These are phyloP conservation scores for Helleia helle DNA, from an alignment of 2,888 invertebrate genomes.

Conservation along the genomic window DNA sequence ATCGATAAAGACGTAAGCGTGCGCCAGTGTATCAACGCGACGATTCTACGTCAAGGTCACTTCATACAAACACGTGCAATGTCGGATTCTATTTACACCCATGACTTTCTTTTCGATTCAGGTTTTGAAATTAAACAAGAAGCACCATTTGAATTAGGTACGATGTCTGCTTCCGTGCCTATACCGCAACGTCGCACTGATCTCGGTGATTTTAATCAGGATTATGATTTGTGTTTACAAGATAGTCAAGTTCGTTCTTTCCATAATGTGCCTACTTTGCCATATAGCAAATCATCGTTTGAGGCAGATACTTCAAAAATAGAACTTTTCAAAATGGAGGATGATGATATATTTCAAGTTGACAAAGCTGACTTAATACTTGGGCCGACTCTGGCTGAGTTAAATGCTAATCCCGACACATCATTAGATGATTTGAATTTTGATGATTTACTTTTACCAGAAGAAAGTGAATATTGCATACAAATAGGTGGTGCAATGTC, in stretches of 20 bases:
- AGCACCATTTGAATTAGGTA: conserved; percentile 58
- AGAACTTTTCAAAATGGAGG: conserved; percentile 85
- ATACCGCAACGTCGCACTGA: conserved; percentile 73
- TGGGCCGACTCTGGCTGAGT: conserved; percentile 87
- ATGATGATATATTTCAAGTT: conserved; percentile 91
- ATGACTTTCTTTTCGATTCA: conserved; percentile 77
- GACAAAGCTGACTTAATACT: conserved; percentile 90
- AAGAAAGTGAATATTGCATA: conserved; percentile 76
- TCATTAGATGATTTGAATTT: conserved; percentile 89
- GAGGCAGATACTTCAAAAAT: conserved; percentile 61
- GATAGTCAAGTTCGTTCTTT: conserved; percentile 56
- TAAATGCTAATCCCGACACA: conserved; percentile 89
- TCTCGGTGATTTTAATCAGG: conserved; percentile 67
- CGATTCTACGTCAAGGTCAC: conserved; percentile 68
- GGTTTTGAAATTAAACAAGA: conserved; percentile 78
- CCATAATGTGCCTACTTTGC: conserved; percentile 52
- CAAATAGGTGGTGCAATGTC: conserved; percentile 67
- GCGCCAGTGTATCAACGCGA: conserved; percentile 67
- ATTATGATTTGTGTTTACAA: conserved; percentile 72
- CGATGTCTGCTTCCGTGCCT: conserved; percentile 76
- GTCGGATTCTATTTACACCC: conserved; percentile 77
- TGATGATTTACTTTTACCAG: conserved; percentile 85
- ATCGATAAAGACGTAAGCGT: conserved; percentile 67
- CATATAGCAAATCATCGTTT: conserved; percentile 51
- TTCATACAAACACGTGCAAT: conserved; percentile 71